Base-by-base conservation (phyloP, 2,797 vertebrate genomes). In the Cheirogaleus major region DNA sequence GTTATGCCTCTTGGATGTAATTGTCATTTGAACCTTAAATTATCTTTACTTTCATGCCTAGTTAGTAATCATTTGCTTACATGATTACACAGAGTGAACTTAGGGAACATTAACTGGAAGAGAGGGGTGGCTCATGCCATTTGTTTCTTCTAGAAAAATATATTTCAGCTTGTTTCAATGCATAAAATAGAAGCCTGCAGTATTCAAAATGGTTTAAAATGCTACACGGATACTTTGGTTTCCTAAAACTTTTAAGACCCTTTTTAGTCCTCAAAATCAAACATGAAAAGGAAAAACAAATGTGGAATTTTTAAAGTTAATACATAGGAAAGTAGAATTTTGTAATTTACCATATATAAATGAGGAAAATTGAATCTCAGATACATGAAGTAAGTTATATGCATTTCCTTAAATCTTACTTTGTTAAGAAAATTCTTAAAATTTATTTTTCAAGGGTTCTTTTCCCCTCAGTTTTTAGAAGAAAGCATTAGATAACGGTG, bases 11-110 rank as follows among this genome's bases (percentile, higher is more conserved):
- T 85, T 94, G 52, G 75, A 85, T 96, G 10, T 93, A 88, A 94
- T 79, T 85, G 78, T 92, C 89, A 79, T 92, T 80, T 96, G 95
- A 95, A 96, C 81, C 91, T 96, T 94, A 96, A 95, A 91, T 97
- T 97, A 75, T 69, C 94, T 96, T 95, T 95, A 73, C 89, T 95
- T 94, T 95, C 55, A 95, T 97, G 79, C 65, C 84, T 91, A 25
- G 73, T 97, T 93, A 95, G 75, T 93, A 89, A 86, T 89, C 52
- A 86, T 93, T 95, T 95, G 95, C 86, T 90, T 92, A 89, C 57
- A 17, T 87, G 87, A 92, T 93, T 84, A 91, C 10, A 45, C 73
- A 55, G 59, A 95, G 48, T 95, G 43, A 95, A 93, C 67, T 38
- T 43, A 59, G 14, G 38, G 41, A 32, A 80, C 92, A 73, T 87